Base-by-base conservation (phyloP, 2,888 invertebrate species). In the Callinectes sapidus region DNA sequence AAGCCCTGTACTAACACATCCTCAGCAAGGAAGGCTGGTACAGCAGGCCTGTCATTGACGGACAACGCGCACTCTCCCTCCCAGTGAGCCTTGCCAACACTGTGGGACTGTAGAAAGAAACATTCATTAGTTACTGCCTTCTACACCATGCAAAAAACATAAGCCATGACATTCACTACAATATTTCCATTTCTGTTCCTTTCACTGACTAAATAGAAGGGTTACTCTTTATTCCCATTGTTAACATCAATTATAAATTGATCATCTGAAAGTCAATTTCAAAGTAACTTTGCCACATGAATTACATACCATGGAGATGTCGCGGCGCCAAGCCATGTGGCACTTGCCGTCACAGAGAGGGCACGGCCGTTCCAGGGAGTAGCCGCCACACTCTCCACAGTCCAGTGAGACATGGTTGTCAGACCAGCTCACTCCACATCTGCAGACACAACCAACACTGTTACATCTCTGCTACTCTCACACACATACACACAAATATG, bases 361-460 rank as follows among this genome's bases (percentile, higher is more conserved):
- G 95, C 98, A 98, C 35, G 98, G 97, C 95, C 98, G 96, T 95
- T 97, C 96, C 95, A 97, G 96, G 92, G 97, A 97, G 95, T 97
- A 98, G 91, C 98, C 97, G 86, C 97, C 98, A 95, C 98, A 98
- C 95, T 98, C 98, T 89, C 97, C 96, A 95, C 98, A 98, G 95
- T 97, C 97, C 88, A 97, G 96, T 14, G 97, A 97, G 86, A 97
- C 97, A 95, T 98, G 97, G 95, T 97, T 97, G 95, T 97, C 97
- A 95, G 96, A 97, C 98, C 98, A 98, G 95, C 97, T 97, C 48
- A 97, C 97, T 90, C 97, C 97, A 96, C 98, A 98, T 95, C 97
- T 97, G 95, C n/a, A 61, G 77, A 13, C 48, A 18, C 10, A 54
- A 89, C 28, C 28, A 32, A n/a, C 42, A 35, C 35, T 32, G 71